Evolutionary conservation across 2,888 invertebrate genomes (phyloP), one percentile per base, ranked within the genome.

Genomic region (Aquatica leii): DNA sequence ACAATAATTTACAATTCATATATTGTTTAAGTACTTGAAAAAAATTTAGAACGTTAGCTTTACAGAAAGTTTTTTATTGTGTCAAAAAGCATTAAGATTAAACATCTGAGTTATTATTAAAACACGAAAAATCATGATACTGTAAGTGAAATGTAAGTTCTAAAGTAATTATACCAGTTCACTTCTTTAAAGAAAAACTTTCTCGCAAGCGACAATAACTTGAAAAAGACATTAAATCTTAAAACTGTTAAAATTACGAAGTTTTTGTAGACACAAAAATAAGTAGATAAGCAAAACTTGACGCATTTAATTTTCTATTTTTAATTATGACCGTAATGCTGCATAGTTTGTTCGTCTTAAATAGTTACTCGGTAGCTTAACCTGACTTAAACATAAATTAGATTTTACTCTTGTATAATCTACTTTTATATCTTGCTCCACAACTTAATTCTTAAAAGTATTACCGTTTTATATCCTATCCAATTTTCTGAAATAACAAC

Each of bases 311-410:
- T 24, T 24, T 6, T 24, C 24, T 2, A 11, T 37, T 37, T 37
- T 9, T 37, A 37, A 37, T 9, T 37, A 11, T 37, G 37, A 9
- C 12, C 2, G 4, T 37, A 2, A 6, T 6, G 24, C 24, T 6
- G 2, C 24, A 6, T 12, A 37, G 37, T 37, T 37, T 11, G 37
- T 37, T 12, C 11, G n/a, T 12, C 12, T 37, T 37, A 4, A 37
- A 37, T 37, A 37, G 37, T 12, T 5, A 24, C 24, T 24, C 24
- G 37, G 12, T 37, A 37, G 37, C 37, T 37, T 37, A 37, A 37
- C 37, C 37, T 37, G 37, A 37, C 37, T 37, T 37, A 2, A 37
- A 12, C 37, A 37, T 37, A 37, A 37, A 37, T 37, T 37, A 37
- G 37, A 37, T 37, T 37, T 37, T 37, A 37, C 2, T 37, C 37